Evolutionary conservation across 2,797 vertebrate species (phyloP).

Genomic region (Spondyliosoma cantharus): DNA sequence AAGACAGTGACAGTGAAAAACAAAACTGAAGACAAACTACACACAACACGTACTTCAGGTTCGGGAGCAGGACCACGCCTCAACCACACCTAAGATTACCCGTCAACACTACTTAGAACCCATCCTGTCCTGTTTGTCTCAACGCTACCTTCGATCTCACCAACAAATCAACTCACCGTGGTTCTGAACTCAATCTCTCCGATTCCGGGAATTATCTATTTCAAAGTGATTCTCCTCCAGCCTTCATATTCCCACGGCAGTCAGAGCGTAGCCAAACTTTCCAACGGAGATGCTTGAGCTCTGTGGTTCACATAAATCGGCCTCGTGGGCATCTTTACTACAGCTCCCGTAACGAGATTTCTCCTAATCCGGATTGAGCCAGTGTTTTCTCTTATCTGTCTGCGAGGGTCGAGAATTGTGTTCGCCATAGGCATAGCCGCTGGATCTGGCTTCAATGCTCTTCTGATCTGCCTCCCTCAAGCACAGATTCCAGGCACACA

Average conservation of each 20-base stretch:
- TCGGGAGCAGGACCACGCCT: slow-evolving; percentile 9
- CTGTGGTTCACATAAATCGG: not conserved
- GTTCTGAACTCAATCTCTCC: not conserved
- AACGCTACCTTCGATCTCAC: not conserved
- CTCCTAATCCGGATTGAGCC: not conserved
- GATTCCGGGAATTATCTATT: not conserved
- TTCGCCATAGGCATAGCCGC: not conserved
- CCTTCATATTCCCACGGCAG: not conserved
- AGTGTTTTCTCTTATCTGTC: not conserved
- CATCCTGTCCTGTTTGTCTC: not conserved
- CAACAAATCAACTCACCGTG: not conserved
- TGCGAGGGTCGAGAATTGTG: not conserved
- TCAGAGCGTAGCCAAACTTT: not conserved
- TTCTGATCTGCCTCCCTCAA: too few species aligned
- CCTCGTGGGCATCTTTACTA: not conserved
- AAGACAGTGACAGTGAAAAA: slow-evolving; percentile 64
- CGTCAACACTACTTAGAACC: not conserved
- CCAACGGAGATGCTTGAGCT: not conserved
- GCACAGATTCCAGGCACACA: too few species aligned
- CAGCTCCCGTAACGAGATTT: not conserved
- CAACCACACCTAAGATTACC: not conserved
- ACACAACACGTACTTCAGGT: slow-evolving; percentile 37
- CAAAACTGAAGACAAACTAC: slow-evolving; percentile 49
- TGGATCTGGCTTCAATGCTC: not conserved
- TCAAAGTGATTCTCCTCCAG: not conserved